Evolutionary conservation across 2,797 vertebrate genomes (phyloP).

Genomic region (Echiichthys vipera): DNA sequence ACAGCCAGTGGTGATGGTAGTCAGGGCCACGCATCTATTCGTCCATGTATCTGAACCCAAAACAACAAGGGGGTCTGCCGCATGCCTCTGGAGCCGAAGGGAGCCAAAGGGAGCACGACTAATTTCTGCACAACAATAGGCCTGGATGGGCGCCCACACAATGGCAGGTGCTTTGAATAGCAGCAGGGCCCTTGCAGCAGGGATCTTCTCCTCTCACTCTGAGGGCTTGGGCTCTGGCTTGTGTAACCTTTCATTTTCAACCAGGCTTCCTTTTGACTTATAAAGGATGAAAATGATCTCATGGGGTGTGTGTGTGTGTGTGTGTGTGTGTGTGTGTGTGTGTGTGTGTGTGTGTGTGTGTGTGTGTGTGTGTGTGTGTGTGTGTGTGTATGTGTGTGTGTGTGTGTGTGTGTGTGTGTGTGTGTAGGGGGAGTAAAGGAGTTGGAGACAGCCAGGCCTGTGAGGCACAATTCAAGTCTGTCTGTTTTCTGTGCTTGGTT

Average conservation of each 20-base stretch:
- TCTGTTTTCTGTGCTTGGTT: slow-evolving; percentile 40
- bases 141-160: slow-evolving; percentile 84
- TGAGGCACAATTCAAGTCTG: slow-evolving; percentile 71
- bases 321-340: slow-evolving; percentile 31
- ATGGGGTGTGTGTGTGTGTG: slow-evolving; percentile 60
- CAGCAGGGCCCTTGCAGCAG: slow-evolving; percentile 80
- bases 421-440: slow-evolving; percentile 50
- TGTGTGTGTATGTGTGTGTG: too few relatives aligned
- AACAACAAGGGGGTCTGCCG: slow-evolving; percentile 86
- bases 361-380: too few relatives aligned
- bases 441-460: slow-evolving; percentile 74
- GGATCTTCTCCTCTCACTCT: slow-evolving; percentile 80
- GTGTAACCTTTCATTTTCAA: slow-evolving; percentile 86
- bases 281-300: slow-evolving; percentile 88
- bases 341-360: too few relatives aligned
- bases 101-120: slow-evolving; percentile 83
- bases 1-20: slow-evolving; percentile 79
- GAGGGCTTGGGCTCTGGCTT: slow-evolving; percentile 77
- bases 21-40: slow-evolving; percentile 71
- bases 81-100: slow-evolving; percentile 79
- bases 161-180: slow-evolving; percentile 88
- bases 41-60: slow-evolving; percentile 71
- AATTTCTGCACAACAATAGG: slow-evolving; percentile 84
- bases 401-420: too few relatives aligned
- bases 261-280: slow-evolving; percentile 84